Conservation (phyloP, 2,888 invertebrate species). For the Ommatoiulus sabulosus region DNA sequence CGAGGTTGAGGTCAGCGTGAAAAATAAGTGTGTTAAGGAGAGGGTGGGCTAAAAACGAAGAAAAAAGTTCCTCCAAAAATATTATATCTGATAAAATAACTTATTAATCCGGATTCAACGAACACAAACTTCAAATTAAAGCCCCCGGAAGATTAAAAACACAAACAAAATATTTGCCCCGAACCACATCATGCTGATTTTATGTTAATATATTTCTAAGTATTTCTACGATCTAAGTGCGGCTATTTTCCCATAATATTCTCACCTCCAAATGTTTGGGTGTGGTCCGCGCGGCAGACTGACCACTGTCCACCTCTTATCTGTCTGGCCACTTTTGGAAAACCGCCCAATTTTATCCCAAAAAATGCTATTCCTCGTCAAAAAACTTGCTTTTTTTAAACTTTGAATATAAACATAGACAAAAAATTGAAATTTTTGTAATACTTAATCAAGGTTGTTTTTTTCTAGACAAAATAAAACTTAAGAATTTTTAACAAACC, state of each 20-base stretch:
- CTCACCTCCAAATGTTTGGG: neutral
- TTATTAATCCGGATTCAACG: neutral
- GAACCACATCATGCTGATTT: too few relatives aligned
- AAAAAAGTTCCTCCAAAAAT: neutral
- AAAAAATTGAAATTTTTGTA: too few relatives aligned
- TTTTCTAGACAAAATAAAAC: too few relatives aligned
- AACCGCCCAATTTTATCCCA: neutral
- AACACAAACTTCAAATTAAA: neutral
- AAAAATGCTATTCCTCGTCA: too few relatives aligned
- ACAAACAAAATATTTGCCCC: neutral
- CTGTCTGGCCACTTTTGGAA: neutral
- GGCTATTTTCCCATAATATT: neutral
- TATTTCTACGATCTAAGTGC: neutral
- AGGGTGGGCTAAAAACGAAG: neutral
- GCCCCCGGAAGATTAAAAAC: neutral
- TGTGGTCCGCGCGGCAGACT: neutral
- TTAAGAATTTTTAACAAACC: too few relatives aligned
- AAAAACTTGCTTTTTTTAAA: too few relatives aligned
- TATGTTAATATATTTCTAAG: neutral
- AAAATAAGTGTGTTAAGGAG: slow-evolving; percentile 3
- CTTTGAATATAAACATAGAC: too few relatives aligned
- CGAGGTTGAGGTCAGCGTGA: neutral
- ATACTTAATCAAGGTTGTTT: too few relatives aligned
- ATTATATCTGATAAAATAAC: neutral
- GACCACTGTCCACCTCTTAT: neutral